Base-by-base conservation (phyloP, 2,113 vertebrate genomes). In the Cervus canadensis region DNA sequence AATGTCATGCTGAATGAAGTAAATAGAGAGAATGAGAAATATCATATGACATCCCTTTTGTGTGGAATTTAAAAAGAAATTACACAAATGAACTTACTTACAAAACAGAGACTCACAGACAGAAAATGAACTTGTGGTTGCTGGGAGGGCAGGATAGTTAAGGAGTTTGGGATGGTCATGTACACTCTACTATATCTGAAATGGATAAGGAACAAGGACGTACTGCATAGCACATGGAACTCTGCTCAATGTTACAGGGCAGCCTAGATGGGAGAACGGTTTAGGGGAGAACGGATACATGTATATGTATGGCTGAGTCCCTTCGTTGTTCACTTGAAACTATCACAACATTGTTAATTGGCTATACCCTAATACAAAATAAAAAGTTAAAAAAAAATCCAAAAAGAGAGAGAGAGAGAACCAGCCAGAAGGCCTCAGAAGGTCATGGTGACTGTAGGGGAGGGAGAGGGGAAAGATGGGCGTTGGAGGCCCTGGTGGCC, bases 401-500 rank as follows among this genome's bases (percentile, higher is more conserved):
- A 71, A 9, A 56, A 36, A 64, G 16, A 64, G 59, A n/a, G 62
- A 19, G 33, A 71, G 64, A 71, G 67, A 40, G 67, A 12, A 71
- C 23, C n/a, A 71, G n/a, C 67, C 23, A 82, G 50, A 36, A 25
- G 26, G 26, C 7, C 56, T 67, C 12, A 36, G 43, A 48, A 40
- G n/a, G 40, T 5, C 8, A 3, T 48, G 0, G 7, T 33, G 36
- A 54, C 26, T 50, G 15, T 21, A 16, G 17, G 13, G 4, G 59
- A 19, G 17, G 33, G 40, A 19, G 17, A 78, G 33, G 6, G 56
- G 26, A 86, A 74, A 23, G 33, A 33, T 3, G 16, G 56, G 5
- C 7, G 2, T 1, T 23, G 21, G 10, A 5, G 45, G 30, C 78
- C 23, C 5, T 0, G 1, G 71, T 2, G 2, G 36, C 5, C 30